These are phyloP conservation scores for Cacatua alba DNA, from an alignment of 2,113 vertebrate species.

Conservation along the genomic window DNA sequence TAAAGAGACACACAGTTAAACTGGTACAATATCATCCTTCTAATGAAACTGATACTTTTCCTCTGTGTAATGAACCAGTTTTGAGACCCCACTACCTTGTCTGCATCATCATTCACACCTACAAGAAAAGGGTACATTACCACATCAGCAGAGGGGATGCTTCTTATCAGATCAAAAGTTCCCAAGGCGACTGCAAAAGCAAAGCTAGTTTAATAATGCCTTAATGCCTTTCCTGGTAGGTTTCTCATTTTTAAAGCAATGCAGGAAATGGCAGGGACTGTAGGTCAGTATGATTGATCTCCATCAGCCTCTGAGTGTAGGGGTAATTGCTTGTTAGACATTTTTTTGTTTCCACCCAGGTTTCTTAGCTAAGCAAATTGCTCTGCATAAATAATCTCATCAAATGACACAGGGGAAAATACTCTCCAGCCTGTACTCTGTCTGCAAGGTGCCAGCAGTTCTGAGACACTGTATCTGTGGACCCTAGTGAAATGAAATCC, in stretches of 20 bases:
- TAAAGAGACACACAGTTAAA: neutral
- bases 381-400: neutral
- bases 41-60: neutral
- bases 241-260: slow-evolving; percentile 10
- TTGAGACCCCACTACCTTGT: neutral
- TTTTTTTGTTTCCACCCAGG: neutral
- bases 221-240: neutral
- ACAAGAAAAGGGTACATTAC: neutral
- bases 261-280: neutral
- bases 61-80: neutral
- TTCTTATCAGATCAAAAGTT: slow-evolving; percentile 7
- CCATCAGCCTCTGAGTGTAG: neutral
- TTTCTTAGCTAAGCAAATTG: slow-evolving; percentile 15
- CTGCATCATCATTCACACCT: neutral
- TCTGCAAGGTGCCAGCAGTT: neutral
- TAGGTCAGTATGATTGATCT: neutral
- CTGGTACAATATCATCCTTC: neutral
- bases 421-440: neutral
- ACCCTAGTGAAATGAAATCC: neutral
- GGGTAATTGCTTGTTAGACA: neutral
- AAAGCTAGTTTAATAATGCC: neutral
- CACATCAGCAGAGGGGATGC: neutral
- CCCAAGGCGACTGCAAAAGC: neutral
- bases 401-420: neutral
- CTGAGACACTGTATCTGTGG: neutral